Base-by-base conservation (phyloP, 2,888 invertebrate species). In the Heteromyza rotundicornis region DNA sequence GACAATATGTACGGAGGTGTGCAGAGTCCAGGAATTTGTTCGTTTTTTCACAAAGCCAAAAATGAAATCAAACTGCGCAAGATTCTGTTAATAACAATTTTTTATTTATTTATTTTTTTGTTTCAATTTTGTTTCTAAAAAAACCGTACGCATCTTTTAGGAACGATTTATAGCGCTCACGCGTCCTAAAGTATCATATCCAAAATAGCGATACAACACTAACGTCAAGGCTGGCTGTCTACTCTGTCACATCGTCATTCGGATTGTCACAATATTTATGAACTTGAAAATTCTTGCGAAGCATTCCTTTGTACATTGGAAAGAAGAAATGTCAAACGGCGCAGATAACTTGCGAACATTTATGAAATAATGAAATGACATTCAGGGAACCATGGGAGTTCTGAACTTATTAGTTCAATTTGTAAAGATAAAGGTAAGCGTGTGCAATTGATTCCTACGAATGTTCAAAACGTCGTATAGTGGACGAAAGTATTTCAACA, bases 301-400 rank as follows among this genome's bases (percentile, higher is more conserved):
- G 67, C 56, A 51, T 62, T 49, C 56, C 23, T 49, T 72, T 64
- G 68, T 19, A 61, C 68, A 76, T 73, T 14, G 19, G 36, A 23
- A n/a, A n/a, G n/a, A 23, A 55, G 56, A 68, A 66, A 64, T 65
- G 66, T 75, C 80, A 73, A 69, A 73, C 74, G 67, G 80, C 72
- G 80, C 67, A 76, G 71, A 78, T 80, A 80, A 80, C 76, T 75
- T 75, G 75, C 63, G 69, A 72, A 67, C 73, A 77, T 74, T 73
- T 76, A 67, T 57, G 47, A 74, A 70, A 76, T 76, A 77, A 78
- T 67, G 68, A 60, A 66, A 70, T 50, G 59, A 68, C 66, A 70
- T 74, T 72, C 65, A 35, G 64, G 60, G 62, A 66, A 62, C 66
- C 67, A 64, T 69, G 68, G 72, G 70, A 64, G 68, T 65, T 62